Evolutionary conservation across 1,140 invertebrate species (phyloP).

Genomic region (Drosophila arizonae): DNA sequence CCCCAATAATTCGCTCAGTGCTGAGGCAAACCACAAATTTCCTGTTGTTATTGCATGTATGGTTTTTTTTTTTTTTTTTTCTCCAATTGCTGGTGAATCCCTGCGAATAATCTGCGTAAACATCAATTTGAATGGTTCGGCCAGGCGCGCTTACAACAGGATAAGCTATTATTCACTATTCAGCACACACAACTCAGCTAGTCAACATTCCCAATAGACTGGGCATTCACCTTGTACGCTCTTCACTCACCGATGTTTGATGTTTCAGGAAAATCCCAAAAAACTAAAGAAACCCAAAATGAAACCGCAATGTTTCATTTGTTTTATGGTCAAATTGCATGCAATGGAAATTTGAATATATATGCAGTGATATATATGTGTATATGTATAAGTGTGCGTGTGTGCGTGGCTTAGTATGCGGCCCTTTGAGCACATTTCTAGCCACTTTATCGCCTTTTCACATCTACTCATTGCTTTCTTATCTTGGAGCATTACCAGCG

Average conservation of each 20-base stretch:
- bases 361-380: slow-evolving; percentile 6
- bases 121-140: slow-evolving; percentile 39
- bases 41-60: slow-evolving; percentile 29
- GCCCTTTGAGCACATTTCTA: slow-evolving; percentile 12
- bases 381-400: background rate
- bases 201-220: slow-evolving; percentile 19
- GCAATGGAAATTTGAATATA: slow-evolving; percentile 62
- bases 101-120: slow-evolving; percentile 37
- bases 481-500: slow-evolving; percentile 56
- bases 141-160: slow-evolving; percentile 5
- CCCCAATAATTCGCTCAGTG: slow-evolving; percentile 19
- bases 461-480: slow-evolving; percentile 60
- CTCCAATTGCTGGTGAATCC: slow-evolving; percentile 41
- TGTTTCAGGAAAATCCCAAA: slow-evolving; percentile 18
- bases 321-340: slow-evolving; percentile 73
- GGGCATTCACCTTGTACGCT: background rate
- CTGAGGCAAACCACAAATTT: slow-evolving; percentile 30
- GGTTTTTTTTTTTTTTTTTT: slow-evolving; percentile 25
- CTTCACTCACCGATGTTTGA: slow-evolving; percentile 8
- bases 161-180: slow-evolving; percentile 34
- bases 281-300: background rate
- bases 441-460: slow-evolving; percentile 20
- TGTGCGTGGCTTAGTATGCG: slow-evolving; percentile 6
- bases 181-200: slow-evolving; percentile 1
- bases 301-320: slow-evolving; percentile 71